Conservation (phyloP, 1,140 invertebrate species). For the Pygmarrhopalites habei region DNA sequence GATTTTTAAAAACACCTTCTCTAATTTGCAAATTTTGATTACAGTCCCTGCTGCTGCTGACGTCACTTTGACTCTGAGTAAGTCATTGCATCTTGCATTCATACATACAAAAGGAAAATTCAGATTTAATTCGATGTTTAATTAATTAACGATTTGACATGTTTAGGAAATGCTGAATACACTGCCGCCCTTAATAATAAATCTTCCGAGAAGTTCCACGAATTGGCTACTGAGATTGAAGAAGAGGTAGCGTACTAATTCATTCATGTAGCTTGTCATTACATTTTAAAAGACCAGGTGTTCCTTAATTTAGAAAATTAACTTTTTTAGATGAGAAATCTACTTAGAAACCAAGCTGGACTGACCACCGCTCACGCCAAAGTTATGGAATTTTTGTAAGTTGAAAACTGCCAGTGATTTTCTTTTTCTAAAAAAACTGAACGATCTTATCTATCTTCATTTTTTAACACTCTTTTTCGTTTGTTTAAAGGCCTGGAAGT, state of each 20-base stretch:
- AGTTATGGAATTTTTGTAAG: slow-evolving; percentile 30
- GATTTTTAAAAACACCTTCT: background rate
- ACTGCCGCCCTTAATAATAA: slow-evolving; percentile 51
- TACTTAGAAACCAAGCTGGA: slow-evolving; percentile 18
- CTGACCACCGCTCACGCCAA: slow-evolving; percentile 11
- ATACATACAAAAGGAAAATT: too few species aligned
- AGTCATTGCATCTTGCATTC: too few species aligned
- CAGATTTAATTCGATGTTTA: too few species aligned
- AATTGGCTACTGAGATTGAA: slow-evolving; percentile 52
- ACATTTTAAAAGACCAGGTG: too few species aligned
- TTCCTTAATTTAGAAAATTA: too few species aligned
- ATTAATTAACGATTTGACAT: too few species aligned
- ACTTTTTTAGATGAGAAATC: slow-evolving; percentile 15
- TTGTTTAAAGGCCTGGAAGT: slow-evolving; percentile 53
- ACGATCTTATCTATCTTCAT: background rate
- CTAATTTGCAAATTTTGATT: slow-evolving; percentile 35
- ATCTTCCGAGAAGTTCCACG: slow-evolving; percentile 55
- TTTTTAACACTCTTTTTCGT: background rate
- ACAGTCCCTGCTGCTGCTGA: slow-evolving; percentile 59
- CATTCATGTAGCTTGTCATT: too few species aligned
- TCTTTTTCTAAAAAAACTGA: background rate
- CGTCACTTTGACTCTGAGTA: slow-evolving; percentile 57
- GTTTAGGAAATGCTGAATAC: slow-evolving; percentile 59
- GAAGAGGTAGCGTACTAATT: slow-evolving; percentile 46
- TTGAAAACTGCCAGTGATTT: background rate